phyloP scores from a whole-genome alignment of 2,888 invertebrate genomes.

The Agriopis leucophaearia region DNA sequence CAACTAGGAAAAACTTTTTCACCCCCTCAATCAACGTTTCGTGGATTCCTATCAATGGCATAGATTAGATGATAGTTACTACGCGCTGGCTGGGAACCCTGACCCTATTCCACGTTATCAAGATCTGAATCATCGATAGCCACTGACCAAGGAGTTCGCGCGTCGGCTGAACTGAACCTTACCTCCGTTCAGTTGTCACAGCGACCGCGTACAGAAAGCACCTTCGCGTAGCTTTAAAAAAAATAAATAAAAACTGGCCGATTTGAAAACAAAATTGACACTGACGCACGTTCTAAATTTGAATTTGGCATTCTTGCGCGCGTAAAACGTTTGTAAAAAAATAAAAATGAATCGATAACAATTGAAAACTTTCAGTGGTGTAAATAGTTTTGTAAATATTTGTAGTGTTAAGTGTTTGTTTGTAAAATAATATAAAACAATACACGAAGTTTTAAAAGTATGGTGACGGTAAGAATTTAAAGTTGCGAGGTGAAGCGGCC shows the following conservation, averaged over 20 bases:
- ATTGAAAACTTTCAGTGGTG: constrained; percentile 19
- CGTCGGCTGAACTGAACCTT: constrained; percentile 49
- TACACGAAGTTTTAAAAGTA: neutral
- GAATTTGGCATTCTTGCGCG: constrained; percentile 50
- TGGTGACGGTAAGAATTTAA: constrained; percentile 35
- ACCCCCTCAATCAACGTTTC: constrained; percentile 45
- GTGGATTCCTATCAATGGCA: constrained; percentile 55
- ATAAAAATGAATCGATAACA: constrained; percentile 41
- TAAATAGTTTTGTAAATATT: constrained; percentile 16
- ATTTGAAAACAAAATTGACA: constrained; percentile 60
- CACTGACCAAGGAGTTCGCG: constrained; percentile 74
- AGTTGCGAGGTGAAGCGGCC: constrained; percentile 35
- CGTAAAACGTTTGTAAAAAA: constrained; percentile 24
- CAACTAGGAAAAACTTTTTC: constrained; percentile 39
- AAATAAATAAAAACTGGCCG: constrained; percentile 58
- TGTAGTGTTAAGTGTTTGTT: constrained; percentile 4
- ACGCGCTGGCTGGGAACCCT: constrained; percentile 65
- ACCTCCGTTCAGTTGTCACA: constrained; percentile 68
- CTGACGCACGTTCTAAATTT: constrained; percentile 67
- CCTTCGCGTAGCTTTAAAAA: constrained; percentile 49
- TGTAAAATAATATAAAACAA: constrained; percentile 21
- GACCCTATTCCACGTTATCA: constrained; percentile 80
- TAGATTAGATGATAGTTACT: constrained; percentile 6
- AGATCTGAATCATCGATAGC: constrained; percentile 81
- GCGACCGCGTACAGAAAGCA: constrained; percentile 65